Base-by-base conservation (phyloP, 2,888 invertebrate genomes). In the Elegia similella region DNA sequence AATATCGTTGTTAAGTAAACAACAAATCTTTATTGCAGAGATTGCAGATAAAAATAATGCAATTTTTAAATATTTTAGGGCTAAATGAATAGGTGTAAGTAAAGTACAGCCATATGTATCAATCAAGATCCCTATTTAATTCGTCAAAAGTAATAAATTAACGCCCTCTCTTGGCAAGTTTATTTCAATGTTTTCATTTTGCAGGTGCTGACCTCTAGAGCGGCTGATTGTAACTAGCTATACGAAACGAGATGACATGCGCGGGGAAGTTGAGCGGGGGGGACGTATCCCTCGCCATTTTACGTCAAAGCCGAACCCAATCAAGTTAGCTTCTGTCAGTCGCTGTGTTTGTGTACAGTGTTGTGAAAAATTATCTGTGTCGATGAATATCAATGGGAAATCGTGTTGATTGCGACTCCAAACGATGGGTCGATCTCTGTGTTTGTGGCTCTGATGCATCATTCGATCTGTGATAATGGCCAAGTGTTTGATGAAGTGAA, bases 291-390 rank as follows among this genome's bases (percentile, higher is more conserved):
- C 83, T 87, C 88, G 86, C 87, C 88, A 90, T 90, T 90, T 90
- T 87, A 86, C 85, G 88, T 88, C 86, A 88, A 64, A 86, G 82
- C 88, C 76, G 75, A 76, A 72, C 74, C 79, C 86, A 82, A 87
- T 87, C 88, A 87, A 89, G 90, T 86, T 82, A 84, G 86, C 84
- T 88, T 85, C 90, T 90, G 91, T 88, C 90, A 91, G 86, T 87
- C 86, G 90, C 75, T 82, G 88, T 92, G 91, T 91, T 91, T 90
- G 89, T 91, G 89, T 88, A 84, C 83, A 81, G 88, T 89, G 87
- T 88, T 86, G 86, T 89, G 90, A 88, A 88, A 88, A 90, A 89
- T 87, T 89, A 82, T 83, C 77, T 74, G 89, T 90, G 88, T 82
- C 78, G 82, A 90, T 89, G 89, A 87, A 86, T 89, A 81, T 90